These are phyloP conservation scores for Tenthredo notha DNA, from an alignment of 2,888 invertebrate genomes.

Conservation along the genomic window DNA sequence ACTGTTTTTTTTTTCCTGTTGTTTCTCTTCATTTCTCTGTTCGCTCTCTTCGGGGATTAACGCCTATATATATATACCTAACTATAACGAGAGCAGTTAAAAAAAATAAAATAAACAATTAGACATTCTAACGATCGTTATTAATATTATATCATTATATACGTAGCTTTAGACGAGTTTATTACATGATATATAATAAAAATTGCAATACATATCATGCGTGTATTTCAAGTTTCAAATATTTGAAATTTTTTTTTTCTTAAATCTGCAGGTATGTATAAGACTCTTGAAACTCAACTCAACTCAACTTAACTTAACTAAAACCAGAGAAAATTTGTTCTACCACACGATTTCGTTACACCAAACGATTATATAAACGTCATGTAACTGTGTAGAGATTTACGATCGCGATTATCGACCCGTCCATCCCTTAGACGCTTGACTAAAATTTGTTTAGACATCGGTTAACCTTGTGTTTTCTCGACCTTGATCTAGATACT, in stretches of 20 bases:
- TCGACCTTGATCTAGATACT: constrained; percentile 41
- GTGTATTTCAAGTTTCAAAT: too few relatives aligned
- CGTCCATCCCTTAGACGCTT: background rate
- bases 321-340: background rate
- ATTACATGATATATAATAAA: too few relatives aligned
- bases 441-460: background rate
- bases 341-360: background rate
- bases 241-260: too few relatives aligned
- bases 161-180: too few relatives aligned
- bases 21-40: background rate
- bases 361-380: background rate
- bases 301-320: background rate
- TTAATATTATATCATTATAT: too few relatives aligned
- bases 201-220: too few relatives aligned
- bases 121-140: too few relatives aligned
- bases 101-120: too few relatives aligned
- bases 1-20: background rate
- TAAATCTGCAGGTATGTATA: too few relatives aligned
- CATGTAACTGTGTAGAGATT: background rate
- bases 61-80: background rate
- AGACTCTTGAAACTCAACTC: too few relatives aligned
- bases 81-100: too few relatives aligned
- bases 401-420: background rate
- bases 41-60: background rate
- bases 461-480: constrained; percentile 7